Evolutionary conservation across 1,140 invertebrate species (phyloP).

Genomic region (Calycopis cecrops): DNA sequence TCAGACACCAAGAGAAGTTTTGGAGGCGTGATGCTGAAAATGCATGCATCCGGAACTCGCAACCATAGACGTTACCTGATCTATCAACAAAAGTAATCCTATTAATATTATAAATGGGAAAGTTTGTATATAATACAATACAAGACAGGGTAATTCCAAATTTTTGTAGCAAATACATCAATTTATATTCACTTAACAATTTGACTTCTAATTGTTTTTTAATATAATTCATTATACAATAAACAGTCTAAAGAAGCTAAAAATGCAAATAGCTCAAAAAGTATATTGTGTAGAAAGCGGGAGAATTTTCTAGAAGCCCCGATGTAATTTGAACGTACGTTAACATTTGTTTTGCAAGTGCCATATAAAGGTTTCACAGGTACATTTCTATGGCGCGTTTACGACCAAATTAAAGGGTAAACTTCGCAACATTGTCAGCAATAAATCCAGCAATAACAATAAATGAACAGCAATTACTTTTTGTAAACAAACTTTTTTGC

Average conservation of each 20-base stretch:
- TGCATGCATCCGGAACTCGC: no score
- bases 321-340: background rate
- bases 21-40: no score
- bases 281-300: background rate
- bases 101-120: no score
- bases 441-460: conserved; percentile 24
- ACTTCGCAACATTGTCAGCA: conserved; percentile 17
- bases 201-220: no score
- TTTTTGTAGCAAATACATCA: no score
- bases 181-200: no score
- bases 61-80: no score
- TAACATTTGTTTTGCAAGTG: conserved; percentile 4
- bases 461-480: conserved; percentile 15
- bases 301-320: background rate
- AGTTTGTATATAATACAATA: no score
- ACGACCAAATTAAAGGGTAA: conserved; percentile 12
- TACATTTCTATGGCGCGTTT: conserved; percentile 6
- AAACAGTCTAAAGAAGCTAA: background rate
- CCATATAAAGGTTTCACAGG: conserved; percentile 8
- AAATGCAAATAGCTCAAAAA: background rate
- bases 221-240: no score
- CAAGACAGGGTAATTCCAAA: no score
- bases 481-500: conserved; percentile 20
- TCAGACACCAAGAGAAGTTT: no score
- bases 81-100: no score